Percentiles rank a stretch among this genome's conserved stretches.
These are phyloP conservation scores for Ctenomys sociabilis DNA, from an alignment of 2,113 vertebrate species.

Conservation along the genomic window DNA sequence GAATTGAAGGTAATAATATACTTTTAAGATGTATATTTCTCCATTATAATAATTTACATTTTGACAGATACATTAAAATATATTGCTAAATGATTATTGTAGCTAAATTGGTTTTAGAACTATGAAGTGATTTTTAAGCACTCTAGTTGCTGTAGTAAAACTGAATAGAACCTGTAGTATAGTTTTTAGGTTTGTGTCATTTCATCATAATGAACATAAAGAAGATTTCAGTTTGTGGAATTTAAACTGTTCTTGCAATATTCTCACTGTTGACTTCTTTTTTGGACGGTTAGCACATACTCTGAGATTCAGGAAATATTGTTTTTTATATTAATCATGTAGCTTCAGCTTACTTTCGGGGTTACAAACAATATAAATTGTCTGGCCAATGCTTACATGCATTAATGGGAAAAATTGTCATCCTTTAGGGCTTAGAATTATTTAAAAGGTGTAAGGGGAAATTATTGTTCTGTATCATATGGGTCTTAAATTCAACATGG, in stretches of 20 bases:
- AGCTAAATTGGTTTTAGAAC: conserved; percentile 48
- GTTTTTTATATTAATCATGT: neutral
- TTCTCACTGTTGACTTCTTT: neutral
- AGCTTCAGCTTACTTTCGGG: neutral
- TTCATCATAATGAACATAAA: conserved; percentile 34
- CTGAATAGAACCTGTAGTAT: neutral
- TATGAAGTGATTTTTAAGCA: conserved; percentile 55
- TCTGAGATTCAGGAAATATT: neutral
- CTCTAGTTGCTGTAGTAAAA: conserved; percentile 41
- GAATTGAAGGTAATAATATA: conserved; percentile 93
- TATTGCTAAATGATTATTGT: conserved; percentile 59
- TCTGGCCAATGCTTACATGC: conserved; percentile 10
- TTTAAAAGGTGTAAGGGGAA: conserved; percentile 14
- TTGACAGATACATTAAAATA: conserved; percentile 12
- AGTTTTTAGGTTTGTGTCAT: conserved; percentile 56
- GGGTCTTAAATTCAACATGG: neutral
- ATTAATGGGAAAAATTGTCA: neutral
- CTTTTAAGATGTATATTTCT: neutral
- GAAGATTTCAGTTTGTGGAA: neutral
- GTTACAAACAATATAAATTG: neutral
- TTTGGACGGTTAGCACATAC: neutral
- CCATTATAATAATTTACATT: neutral
- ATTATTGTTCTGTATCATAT: neutral
- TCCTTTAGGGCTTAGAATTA: conserved; percentile 19
- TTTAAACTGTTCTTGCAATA: conserved; percentile 33